These are phyloP conservation scores for Drosophila mayri DNA, from an alignment of 1,140 invertebrate species.

Conservation along the genomic window DNA sequence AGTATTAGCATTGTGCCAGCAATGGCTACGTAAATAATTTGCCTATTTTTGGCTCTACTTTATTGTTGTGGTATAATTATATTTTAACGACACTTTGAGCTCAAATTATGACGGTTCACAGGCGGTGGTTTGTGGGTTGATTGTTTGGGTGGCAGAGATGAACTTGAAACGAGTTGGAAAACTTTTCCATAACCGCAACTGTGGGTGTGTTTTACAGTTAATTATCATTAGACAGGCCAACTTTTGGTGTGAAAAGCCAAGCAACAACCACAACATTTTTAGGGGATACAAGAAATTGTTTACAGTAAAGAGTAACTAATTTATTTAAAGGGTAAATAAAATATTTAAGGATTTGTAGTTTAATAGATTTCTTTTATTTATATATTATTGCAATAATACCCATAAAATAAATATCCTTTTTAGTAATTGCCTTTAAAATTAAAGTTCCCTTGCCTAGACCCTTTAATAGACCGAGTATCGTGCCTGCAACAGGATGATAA, in stretches of 20 bases:
- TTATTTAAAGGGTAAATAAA: too few relatives aligned
- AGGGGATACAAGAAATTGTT: background rate
- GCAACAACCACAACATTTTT: background rate
- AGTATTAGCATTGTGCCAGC: slow-evolving; percentile 48
- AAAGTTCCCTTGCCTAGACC: background rate
- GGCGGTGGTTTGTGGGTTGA: slow-evolving; percentile 14
- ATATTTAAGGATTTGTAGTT: background rate
- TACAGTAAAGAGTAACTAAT: background rate
- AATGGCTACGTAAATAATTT: slow-evolving; percentile 63
- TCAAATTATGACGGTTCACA: slow-evolving; percentile 43
- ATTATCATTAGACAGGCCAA: slow-evolving; percentile 22
- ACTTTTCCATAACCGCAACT: slow-evolving; percentile 29
- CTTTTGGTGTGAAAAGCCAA: slow-evolving; percentile 7
- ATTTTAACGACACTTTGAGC: slow-evolving; percentile 63
- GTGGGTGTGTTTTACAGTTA: slow-evolving; percentile 32
- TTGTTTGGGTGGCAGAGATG: slow-evolving; percentile 38
- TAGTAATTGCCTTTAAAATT: background rate
- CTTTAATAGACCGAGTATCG: too few relatives aligned
- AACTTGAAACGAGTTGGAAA: slow-evolving; percentile 54
- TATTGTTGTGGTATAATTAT: slow-evolving; percentile 65
- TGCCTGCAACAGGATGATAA: slow-evolving; percentile 28
- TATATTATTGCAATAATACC: background rate
- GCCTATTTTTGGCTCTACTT: slow-evolving; percentile 51
- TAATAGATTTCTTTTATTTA: background rate
- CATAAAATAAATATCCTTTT: background rate